These are phyloP conservation scores for Gallirallus australis DNA, from an alignment of 2,797 vertebrate genomes.

Conservation along the genomic window DNA sequence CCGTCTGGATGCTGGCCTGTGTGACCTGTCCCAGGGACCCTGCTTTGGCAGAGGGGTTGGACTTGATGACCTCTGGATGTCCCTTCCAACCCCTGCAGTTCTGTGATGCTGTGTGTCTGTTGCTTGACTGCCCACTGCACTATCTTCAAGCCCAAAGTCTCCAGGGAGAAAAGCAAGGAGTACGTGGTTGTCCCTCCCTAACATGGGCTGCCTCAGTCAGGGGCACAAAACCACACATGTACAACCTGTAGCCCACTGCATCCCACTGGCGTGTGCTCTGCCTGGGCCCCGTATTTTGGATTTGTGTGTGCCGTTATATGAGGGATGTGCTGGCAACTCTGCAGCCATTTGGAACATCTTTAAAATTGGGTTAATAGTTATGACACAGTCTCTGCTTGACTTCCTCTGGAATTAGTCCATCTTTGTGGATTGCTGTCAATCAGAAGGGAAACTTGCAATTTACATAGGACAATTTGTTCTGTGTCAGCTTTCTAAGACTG, in stretches of 20 bases:
- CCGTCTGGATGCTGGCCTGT: no score
- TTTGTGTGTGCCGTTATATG: accelerated
- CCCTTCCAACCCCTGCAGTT: no score
- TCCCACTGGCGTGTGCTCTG: background rate
- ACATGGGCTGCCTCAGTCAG: background rate
- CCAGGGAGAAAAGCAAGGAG: background rate
- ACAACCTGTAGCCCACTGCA: background rate
- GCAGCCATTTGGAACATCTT: background rate
- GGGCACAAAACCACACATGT: background rate
- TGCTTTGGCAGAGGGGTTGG: no score
- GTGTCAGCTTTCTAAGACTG: constrained; percentile 64
- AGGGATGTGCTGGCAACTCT: background rate
- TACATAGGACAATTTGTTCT: constrained; percentile 71
- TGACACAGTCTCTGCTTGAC: constrained; percentile 21
- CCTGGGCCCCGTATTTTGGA: background rate
- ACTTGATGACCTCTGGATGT: no score
- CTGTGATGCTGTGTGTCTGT: no score
- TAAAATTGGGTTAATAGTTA: constrained; percentile 33
- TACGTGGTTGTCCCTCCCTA: background rate
- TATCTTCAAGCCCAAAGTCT: background rate
- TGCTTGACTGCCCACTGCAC: background rate
- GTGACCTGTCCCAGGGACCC: no score
- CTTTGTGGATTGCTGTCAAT: constrained; percentile 65
- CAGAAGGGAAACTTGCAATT: constrained; percentile 55
- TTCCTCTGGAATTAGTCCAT: constrained; percentile 67